These are phyloP conservation scores for Podiceps cristatus DNA, from an alignment of 2,113 vertebrate genomes.

Conservation along the genomic window DNA sequence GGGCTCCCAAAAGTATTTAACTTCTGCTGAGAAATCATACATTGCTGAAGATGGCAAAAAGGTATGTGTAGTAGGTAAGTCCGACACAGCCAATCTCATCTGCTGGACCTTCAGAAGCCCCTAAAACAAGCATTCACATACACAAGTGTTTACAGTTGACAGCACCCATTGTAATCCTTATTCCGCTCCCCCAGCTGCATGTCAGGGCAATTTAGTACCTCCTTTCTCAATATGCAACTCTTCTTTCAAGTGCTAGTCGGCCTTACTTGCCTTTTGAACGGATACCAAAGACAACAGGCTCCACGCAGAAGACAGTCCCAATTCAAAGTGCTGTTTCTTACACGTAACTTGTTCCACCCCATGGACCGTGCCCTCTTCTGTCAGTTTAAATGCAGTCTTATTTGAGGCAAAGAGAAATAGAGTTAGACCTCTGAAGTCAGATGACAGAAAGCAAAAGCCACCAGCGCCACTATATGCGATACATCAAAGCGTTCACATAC, in stretches of 20 bases:
- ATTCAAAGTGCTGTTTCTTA: slow-evolving; percentile 78
- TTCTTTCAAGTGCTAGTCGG: slow-evolving; percentile 66
- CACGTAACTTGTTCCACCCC: neutral
- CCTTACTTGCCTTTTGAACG: slow-evolving; percentile 76
- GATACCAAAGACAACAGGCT: slow-evolving; percentile 63
- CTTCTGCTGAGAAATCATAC: neutral
- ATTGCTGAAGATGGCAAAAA: neutral
- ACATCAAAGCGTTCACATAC: accelerated
- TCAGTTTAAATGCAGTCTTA: neutral
- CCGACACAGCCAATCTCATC: neutral
- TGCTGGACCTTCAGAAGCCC: neutral
- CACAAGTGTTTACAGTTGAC: neutral
- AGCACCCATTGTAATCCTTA: neutral
- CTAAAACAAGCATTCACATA: neutral
- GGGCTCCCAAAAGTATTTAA: neutral
- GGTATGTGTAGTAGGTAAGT: neutral
- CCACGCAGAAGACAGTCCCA: slow-evolving; percentile 72
- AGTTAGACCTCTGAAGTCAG: neutral
- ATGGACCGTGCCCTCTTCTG: neutral
- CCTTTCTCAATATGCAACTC: slow-evolving; percentile 82
- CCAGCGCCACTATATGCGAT: neutral
- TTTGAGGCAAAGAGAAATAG: neutral
- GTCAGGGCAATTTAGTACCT: slow-evolving; percentile 80
- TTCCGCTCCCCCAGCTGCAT: slow-evolving; percentile 58
- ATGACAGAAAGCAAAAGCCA: neutral